Evolutionary conservation across 2,113 vertebrate species (phyloP), one percentile per base, ranked within the genome.

Genomic region (Leptodactylus fuscus): DNA sequence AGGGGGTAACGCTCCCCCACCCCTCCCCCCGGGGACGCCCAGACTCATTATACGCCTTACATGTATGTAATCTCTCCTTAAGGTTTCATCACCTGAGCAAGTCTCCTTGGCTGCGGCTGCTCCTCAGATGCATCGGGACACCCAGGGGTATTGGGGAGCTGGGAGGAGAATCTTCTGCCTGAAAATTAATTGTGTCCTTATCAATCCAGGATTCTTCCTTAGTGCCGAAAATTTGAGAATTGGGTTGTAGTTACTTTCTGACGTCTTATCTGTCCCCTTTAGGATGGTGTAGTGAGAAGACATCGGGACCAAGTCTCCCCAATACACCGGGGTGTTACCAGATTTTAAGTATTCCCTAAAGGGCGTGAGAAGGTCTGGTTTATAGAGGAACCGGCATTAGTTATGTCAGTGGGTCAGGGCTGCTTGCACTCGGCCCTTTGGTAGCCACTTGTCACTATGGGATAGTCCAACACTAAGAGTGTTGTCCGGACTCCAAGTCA

Each of bases 151-250:
- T 27, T 84, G 51, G 29, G 18, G n/a, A 62, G 44, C 60, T 51
- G 46, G 38, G 41, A 24, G 1, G 13, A 85, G n/a, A 71, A 49
- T 22, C 32, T 58, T 58, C 55, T 70, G 24, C 53, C 44, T 78
- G 65, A 49, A 85, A 80, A 80, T 71, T 70, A 80, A 85, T 85
- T 71, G 65, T 44, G 46, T 55, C 60, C 46, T 80, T 85, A 71
- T 65, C 27, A 46, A 71, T 51, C 46, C 32, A 53, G 44, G 62
- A 79, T 69, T 18, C 76, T 70, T 74, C 16, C 5, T 75, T 44
- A 58, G 6, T 11, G 5, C 55, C 18, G 10, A 24, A 41, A 27
- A 85, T 3, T 7, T 41, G 38, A 41, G 20, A 27, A 7, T 60
- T 46, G 18, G 10, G 24, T 49, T 20, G 29, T 4, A 62, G 18